Conservation (phyloP, 2,797 vertebrate genomes). For the Tapera naevia region DNA sequence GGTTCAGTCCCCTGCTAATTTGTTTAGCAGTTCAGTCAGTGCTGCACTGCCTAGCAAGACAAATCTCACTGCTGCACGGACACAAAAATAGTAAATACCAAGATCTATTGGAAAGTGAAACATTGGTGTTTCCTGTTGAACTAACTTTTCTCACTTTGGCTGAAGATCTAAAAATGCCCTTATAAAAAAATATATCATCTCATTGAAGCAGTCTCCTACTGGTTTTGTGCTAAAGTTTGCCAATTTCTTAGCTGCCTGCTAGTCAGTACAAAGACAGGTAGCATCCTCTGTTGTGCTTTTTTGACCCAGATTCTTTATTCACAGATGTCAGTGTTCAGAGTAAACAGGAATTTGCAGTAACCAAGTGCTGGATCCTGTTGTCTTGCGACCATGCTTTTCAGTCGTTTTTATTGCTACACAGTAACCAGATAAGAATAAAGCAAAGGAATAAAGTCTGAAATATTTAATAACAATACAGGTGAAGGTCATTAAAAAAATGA, state of each 20-base stretch:
- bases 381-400: constrained; percentile 12
- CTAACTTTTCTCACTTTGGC: background rate
- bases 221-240: background rate
- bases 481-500: background rate
- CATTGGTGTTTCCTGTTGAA: too few relatives aligned
- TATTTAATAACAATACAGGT: background rate
- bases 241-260: constrained; percentile 34
- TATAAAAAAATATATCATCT: background rate
- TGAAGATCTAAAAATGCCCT: background rate
- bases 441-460: background rate
- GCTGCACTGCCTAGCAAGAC: background rate
- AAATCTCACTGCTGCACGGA: background rate
- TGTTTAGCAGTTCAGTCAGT: background rate
- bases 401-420: background rate
- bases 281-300: constrained; percentile 15
- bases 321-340: background rate
- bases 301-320: constrained; percentile 34
- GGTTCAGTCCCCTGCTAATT: background rate
- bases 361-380: background rate
- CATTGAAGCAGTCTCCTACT: constrained; percentile 10
- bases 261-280: constrained; percentile 42
- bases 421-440: background rate
- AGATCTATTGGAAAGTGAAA: background rate
- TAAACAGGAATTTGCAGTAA: constrained; percentile 18
- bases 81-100: background rate